Evolutionary conservation across 2,797 vertebrate species (phyloP).

Genomic region (Phalanger gymnotis): DNA sequence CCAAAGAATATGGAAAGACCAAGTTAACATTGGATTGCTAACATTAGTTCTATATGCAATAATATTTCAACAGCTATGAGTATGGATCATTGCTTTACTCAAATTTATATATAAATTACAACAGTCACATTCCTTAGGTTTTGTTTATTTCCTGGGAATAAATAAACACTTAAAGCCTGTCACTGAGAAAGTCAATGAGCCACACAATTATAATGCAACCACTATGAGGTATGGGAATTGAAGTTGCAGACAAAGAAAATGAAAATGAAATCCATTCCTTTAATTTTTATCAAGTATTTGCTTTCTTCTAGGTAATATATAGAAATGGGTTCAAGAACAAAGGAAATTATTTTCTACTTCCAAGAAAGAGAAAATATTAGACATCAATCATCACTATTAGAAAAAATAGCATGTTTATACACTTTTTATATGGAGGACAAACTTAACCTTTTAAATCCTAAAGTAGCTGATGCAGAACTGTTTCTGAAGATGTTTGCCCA

Average conservation of each 20-base stretch:
- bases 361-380: slow-evolving; percentile 8
- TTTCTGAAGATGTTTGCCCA: background rate
- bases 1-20: slow-evolving; percentile 53
- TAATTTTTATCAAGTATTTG: slow-evolving; percentile 51
- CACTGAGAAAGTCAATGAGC: slow-evolving; percentile 65
- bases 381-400: background rate
- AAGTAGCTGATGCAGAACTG: background rate
- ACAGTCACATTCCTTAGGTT: slow-evolving; percentile 18
- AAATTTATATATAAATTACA: slow-evolving; percentile 60
- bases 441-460: background rate
- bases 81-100: slow-evolving; percentile 49
- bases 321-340: background rate
- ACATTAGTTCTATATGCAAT: slow-evolving; percentile 46
- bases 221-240: slow-evolving; percentile 35
- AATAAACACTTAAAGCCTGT: slow-evolving; percentile 29
- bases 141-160: slow-evolving; percentile 55
- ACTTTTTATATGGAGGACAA: background rate
- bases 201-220: slow-evolving; percentile 31
- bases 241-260: slow-evolving; percentile 53
- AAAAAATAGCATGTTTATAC: background rate
- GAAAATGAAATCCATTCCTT: slow-evolving; percentile 45
- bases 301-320: background rate
- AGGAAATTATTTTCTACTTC: slow-evolving; percentile 31
- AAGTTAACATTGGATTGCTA: slow-evolving; percentile 28
- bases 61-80: slow-evolving; percentile 37